Percentiles rank a stretch among this genome's conserved stretches.
Conservation (phyloP, 2,888 invertebrate genomes). For the Adelognathus sp. region DNA sequence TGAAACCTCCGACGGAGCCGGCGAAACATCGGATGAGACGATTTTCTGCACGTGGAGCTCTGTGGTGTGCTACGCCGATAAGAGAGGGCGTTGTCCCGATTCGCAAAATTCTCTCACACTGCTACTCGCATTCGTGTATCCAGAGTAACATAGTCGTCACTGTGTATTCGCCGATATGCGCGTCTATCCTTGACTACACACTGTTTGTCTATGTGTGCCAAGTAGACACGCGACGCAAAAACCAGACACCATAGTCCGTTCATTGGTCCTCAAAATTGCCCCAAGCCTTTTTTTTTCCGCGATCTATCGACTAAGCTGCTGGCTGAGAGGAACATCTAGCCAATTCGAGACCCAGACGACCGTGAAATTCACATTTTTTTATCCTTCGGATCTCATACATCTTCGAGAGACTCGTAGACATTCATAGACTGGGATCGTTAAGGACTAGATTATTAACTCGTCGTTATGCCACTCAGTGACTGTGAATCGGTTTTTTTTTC, state of each 20-base stretch:
- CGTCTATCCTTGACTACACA: not conserved
- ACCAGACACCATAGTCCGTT: not conserved
- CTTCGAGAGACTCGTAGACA: too few relatives aligned
- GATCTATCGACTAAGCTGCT: not conserved
- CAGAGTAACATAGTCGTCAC: not conserved
- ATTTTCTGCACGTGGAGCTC: conserved; percentile 6
- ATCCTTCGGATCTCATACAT: not conserved
- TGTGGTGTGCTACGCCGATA: not conserved
- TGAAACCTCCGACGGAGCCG: not conserved
- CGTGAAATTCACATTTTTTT: conserved; percentile 8
- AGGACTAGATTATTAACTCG: not conserved
- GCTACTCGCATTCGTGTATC: not conserved
- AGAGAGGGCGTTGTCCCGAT: conserved; percentile 30
- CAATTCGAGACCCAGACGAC: not conserved
- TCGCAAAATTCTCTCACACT: conserved; percentile 10
- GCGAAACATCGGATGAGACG: not conserved
- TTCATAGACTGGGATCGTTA: not conserved
- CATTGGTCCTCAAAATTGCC: not conserved
- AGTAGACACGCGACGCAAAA: not conserved
- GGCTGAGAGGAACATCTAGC: not conserved
- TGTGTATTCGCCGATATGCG: not conserved
- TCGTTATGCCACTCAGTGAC: not conserved
- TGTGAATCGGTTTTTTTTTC: not conserved
- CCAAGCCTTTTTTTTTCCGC: not conserved
- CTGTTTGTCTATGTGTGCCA: not conserved